Base-by-base conservation (phyloP, 1,140 invertebrate species). In the Maniola jurtina region DNA sequence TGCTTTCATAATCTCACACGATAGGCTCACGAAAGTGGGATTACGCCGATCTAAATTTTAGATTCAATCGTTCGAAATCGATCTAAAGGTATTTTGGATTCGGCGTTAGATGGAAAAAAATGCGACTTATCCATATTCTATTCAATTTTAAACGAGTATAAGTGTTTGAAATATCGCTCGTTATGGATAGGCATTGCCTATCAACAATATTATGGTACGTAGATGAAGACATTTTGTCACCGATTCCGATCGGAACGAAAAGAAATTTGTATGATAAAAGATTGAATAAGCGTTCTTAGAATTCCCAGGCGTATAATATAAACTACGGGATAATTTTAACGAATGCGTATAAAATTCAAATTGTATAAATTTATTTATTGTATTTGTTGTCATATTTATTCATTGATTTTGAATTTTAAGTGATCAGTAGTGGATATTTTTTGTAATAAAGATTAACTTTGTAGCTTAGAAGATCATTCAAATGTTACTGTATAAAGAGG, bases 111-210 rank as follows among this genome's bases (percentile, higher is more conserved):
- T 55, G 25, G 25, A 34, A 14, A 55, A 13, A 55, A 34, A 34
- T 13, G 52, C 34, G 11, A 2, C 9, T 55, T 55, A 55, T 55
- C 8, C 6, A 25, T 55, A 55, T 55, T 55, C 15, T 55, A 35
- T 55, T 34, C 15, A 55, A 55, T 55, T 52, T 52, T 52, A 52
- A 16, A 52, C 16, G 52, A 8, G 16, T 55, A 34, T 34, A 55
- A 55, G 52, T 55, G 52, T 34, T 34, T 55, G 16, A 55, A 55
- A 55, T 55, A 55, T 55, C 13, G 33, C 52, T n/a, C 52, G 33
- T 55, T 55, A 11, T 55, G 13, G 16, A 34, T n/a, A 16, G 2
- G 16, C 15, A 10, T 34, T 55, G 48, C 0, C 16, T 50, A 15
- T 50, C 14, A 50, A 50, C 6, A 33, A 52, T 10, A 52, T 9